Base-by-base conservation (phyloP, 1,140 invertebrate species). In the Leptinotarsa undecemlineata region DNA sequence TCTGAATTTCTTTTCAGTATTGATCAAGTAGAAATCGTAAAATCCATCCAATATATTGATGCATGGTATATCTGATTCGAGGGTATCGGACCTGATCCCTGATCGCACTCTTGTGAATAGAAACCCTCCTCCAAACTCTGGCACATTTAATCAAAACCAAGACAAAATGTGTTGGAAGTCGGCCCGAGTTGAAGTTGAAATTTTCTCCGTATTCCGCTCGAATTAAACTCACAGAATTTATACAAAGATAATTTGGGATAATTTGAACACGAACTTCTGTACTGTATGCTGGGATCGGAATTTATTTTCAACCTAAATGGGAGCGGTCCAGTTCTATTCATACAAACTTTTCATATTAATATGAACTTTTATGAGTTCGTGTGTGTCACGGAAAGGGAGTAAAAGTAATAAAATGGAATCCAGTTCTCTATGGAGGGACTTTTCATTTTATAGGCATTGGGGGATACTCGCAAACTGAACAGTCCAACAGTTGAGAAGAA, bases 291-390 rank as follows among this genome's bases (percentile, higher is more conserved):
- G n/a, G 15, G 15, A 57, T 57, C 51, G 51, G n/a, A 57, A 57
- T 57, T 57, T 57, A 57, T 57, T 57, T 57, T 57, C 51, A 4
- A 57, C 51, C 51, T 57, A 57, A 57, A 57, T 57, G 51, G 33
- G 8, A 42, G 51, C 51, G 14, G 51, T 57, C 51, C 51, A 57
- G 51, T 57, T 57, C 51, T 19, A 57, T 57, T 57, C 51, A 57
- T 57, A 57, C 51, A 57, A 57, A 57, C 51, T 57, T 57, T 57
- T 57, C 51, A 57, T 57, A 57, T 57, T 57, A 57, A 57, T 57
- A 57, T 57, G 15, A 19, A 57, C 51, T 57, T 57, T 57, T 57
- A 57, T 57, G 51, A 57, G 51, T 57, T 57, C 14, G 51, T 57
- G 51, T 57, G 51, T 57, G 51, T 57, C 51, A 57, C 51, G 51